Evolutionary conservation across 2,113 vertebrate genomes (phyloP).

Genomic region (Carassius auratus): DNA sequence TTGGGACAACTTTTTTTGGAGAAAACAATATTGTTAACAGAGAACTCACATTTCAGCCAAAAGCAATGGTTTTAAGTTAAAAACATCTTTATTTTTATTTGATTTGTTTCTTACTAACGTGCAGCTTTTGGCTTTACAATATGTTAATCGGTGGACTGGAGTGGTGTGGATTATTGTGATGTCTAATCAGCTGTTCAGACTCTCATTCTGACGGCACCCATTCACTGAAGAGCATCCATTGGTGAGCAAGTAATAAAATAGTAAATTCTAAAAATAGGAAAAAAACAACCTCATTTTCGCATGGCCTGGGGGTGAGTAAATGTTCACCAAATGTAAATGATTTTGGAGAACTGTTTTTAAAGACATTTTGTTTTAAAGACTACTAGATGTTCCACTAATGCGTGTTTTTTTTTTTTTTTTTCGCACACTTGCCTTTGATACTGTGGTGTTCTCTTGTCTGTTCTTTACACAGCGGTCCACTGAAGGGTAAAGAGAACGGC

Average conservation of each 20-base stretch:
- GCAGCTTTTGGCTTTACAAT: background rate
- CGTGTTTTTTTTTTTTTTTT: background rate
- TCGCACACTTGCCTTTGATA: background rate
- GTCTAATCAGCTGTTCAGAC: background rate
- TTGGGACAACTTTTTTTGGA: no score
- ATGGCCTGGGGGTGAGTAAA: background rate
- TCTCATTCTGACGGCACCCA: background rate
- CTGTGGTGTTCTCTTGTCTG: background rate
- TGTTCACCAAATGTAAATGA: background rate
- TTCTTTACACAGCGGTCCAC: slow-evolving; percentile 16
- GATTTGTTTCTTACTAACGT: background rate
- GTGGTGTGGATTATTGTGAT: background rate
- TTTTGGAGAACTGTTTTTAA: background rate
- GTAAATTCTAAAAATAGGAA: background rate
- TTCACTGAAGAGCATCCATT: background rate
- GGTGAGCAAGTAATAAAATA: background rate
- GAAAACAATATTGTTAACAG: no score
- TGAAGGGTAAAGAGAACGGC: background rate
- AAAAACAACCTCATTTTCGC: no score
- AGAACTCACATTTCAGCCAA: no score
- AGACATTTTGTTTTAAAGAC: background rate
- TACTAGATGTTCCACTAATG: background rate
- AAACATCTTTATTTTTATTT: no score
- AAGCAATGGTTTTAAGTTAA: no score
- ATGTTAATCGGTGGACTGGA: no score